phyloP scores from a whole-genome alignment of 2,113 vertebrate genomes.

The Myanophis thanlyinensis region DNA sequence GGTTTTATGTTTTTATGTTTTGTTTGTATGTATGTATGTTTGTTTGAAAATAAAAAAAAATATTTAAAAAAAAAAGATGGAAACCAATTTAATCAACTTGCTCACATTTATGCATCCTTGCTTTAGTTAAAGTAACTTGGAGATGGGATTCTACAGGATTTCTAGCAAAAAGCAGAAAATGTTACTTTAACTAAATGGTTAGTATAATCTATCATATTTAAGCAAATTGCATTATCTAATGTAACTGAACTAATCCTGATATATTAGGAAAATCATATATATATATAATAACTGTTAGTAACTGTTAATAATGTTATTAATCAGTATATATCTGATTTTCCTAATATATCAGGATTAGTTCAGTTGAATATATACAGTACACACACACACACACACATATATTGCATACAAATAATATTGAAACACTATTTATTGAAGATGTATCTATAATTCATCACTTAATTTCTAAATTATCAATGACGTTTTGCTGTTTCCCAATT shows the following conservation, averaged over 20 bases:
- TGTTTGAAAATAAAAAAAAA: too few relatives aligned
- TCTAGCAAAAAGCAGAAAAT: background rate
- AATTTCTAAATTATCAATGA: background rate
- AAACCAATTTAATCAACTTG: background rate
- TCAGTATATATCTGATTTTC: too few relatives aligned
- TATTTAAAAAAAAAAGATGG: too few relatives aligned
- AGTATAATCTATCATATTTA: background rate
- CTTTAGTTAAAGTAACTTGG: background rate
- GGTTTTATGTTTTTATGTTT: too few relatives aligned
- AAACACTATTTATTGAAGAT: background rate
- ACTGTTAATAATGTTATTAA: too few relatives aligned
- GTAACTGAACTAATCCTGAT: background rate
- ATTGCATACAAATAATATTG: background rate
- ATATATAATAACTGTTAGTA: too few relatives aligned
- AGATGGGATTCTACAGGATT: background rate
- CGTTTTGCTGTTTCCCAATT: background rate
- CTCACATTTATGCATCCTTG: background rate
- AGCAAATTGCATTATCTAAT: background rate
- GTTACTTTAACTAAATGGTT: background rate
- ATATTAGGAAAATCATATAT: background rate
- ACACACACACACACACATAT: too few relatives aligned
- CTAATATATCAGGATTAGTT: too few relatives aligned
- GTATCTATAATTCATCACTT: background rate
- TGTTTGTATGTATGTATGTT: too few relatives aligned
- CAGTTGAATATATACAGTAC: too few relatives aligned